Percentiles rank a stretch among this genome's conserved stretches.
Conservation (phyloP, 2,113 vertebrate species). For the Tragelaphus buxtoni region DNA sequence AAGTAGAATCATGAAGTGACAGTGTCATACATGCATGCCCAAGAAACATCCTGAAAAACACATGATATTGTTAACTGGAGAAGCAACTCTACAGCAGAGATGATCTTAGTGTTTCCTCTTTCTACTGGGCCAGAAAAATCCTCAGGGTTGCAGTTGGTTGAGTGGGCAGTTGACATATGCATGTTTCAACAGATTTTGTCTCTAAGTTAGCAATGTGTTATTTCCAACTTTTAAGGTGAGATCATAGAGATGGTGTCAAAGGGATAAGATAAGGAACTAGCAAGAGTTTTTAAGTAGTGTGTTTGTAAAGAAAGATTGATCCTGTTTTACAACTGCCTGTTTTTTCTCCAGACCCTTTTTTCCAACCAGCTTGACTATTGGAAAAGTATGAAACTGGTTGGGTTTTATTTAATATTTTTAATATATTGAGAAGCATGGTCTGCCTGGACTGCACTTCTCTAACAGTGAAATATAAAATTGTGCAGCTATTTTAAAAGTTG, state of each 20-base stretch:
- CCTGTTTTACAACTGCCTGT: constrained; percentile 80
- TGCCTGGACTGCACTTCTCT: constrained; percentile 79
- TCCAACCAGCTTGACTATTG: constrained; percentile 62
- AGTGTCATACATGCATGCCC: constrained; percentile 71
- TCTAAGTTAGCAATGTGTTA: constrained; percentile 68
- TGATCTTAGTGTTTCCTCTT: constrained; percentile 75
- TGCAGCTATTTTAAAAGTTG: constrained; percentile 86
- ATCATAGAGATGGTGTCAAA: constrained; percentile 67
- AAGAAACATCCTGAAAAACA: constrained; percentile 71
- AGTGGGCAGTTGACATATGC: constrained; percentile 81
- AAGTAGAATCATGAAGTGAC: constrained; percentile 76
- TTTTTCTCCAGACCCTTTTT: constrained; percentile 70
- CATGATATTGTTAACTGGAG: constrained; percentile 68
- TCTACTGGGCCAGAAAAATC: constrained; percentile 80
- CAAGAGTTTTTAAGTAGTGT: constrained; percentile 72
- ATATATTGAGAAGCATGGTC: constrained; percentile 75
- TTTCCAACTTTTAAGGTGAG: constrained; percentile 75
- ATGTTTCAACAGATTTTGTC: constrained; percentile 78
- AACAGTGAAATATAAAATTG: constrained; percentile 73
- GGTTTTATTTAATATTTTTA: constrained; percentile 81
- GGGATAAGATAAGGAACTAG: constrained; percentile 67
- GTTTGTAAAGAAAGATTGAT: constrained; percentile 77
- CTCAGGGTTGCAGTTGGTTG: constrained; percentile 83
- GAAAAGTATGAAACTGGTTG: constrained; percentile 71
- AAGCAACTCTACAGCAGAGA: constrained; percentile 75